Conservation (phyloP, 2,113 vertebrate genomes). For the Tragelaphus buxtoni region DNA sequence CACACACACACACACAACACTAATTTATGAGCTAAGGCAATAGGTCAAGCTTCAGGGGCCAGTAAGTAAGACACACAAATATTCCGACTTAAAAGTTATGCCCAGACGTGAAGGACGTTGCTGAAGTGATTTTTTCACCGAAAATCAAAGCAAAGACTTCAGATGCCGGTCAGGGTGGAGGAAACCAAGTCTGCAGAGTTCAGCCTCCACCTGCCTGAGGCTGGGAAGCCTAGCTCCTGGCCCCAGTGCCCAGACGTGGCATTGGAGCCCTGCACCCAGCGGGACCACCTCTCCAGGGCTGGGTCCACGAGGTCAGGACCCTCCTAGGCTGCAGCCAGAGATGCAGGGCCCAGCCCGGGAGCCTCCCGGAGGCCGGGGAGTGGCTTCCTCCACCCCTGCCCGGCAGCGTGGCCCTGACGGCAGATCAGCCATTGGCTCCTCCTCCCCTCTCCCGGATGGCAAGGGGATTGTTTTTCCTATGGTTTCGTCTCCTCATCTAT, state of each 20-base stretch:
- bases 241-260: rapidly evolving
- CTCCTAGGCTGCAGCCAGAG: neutral
- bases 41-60: neutral
- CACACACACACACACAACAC: neutral
- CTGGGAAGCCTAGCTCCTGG: neutral
- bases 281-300: neutral
- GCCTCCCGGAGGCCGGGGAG: neutral
- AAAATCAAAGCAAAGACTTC: neutral
- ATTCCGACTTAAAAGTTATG: neutral
- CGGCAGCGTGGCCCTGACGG: neutral
- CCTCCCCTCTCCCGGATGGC: neutral
- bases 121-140: neutral
- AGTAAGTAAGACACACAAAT: neutral
- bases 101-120: neutral
- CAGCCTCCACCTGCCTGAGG: neutral
- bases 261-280: neutral
- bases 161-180: neutral
- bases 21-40: neutral
- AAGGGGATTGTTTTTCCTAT: neutral
- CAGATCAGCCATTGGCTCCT: neutral
- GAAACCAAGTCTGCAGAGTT: neutral
- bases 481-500: neutral
- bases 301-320: rapidly evolving
- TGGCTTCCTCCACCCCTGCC: too few species aligned
- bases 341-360: rapidly evolving